Base-by-base conservation (phyloP, 2,888 invertebrate genomes). In the Torymus texanus region DNA sequence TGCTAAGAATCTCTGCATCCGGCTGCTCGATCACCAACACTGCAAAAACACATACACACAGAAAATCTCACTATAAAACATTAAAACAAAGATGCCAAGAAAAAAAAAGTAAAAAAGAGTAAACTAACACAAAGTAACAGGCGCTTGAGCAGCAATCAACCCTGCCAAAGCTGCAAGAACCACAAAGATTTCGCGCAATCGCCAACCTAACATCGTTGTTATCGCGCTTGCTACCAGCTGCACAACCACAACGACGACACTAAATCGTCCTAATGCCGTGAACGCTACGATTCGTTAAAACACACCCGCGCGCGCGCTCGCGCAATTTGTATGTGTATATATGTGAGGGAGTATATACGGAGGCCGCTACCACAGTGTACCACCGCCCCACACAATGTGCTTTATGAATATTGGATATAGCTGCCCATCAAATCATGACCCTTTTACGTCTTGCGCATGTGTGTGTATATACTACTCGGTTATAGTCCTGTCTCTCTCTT, bases 21-120 rank as follows among this genome's bases (percentile, higher is more conserved):
- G 85, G 82, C 65, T 87, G 84, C 70, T 89, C 90, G 41, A 88
- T 68, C 16, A 87, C 87, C 71, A 90, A 83, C 75, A 90, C 89
- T 90, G 81, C 16, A 82, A 74, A n/a, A 58, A n/a, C 24, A 53
- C 13, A 61, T 16, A 63, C 63, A 62, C 3, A 24, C 24, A 62
- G 4, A 18, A 4, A 2, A 29, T 62, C 18, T 41, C n/a, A n/a
- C n/a, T n/a, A n/a, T 14, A n/a, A 11, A 29, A 55, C n/a, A 58
- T 58, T 2, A 18, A 29, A 24, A 55, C 21, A 53, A 0, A 63
- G 10, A 53, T 21, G 8, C 21, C 24, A 24, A 55, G 13, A 14
- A 56, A 1, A 8, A 29, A 10, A 61, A 29, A 16, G 5, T 4
- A 29, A 18, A 5, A 51, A 3, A 24, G 61, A 18, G 4, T 51